These are phyloP conservation scores for Apis florea DNA, from an alignment of 1,140 invertebrate species.

Conservation along the genomic window DNA sequence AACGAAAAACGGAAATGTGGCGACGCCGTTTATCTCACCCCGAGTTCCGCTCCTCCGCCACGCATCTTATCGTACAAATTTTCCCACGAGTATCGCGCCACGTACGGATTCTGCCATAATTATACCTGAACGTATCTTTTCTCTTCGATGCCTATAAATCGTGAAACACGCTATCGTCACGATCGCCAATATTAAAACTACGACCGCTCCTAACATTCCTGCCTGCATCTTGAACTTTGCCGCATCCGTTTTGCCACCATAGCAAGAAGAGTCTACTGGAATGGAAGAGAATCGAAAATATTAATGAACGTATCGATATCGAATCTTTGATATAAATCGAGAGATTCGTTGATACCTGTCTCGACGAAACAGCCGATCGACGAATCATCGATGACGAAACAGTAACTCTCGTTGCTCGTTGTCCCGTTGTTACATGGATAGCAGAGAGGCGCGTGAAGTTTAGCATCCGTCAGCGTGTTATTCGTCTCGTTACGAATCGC, in stretches of 20 bases:
- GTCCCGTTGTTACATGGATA: conserved; percentile 2
- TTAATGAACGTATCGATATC: too few species aligned
- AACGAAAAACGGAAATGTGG: background rate
- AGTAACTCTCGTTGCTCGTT: conserved; percentile 10
- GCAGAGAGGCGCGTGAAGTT: conserved; percentile 14
- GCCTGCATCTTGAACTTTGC: background rate
- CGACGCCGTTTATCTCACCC: conserved; percentile 15
- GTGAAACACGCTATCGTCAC: background rate
- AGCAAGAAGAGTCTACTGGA: conserved; percentile 50
- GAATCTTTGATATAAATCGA: background rate
- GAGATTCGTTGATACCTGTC: conserved; percentile 38
- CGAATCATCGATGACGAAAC: conserved; percentile 18
- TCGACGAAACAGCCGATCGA: conserved; percentile 49
- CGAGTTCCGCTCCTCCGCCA: background rate
- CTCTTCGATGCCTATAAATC: conserved; percentile 15
- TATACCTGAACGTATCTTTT: conserved; percentile 14
- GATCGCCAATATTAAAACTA: background rate
- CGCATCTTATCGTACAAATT: background rate
- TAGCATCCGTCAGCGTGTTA: background rate
- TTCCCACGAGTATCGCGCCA: background rate
- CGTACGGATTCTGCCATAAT: too few species aligned
- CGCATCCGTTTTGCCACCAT: background rate
- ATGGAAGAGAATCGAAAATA: background rate
- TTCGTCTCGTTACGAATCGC: conserved; percentile 34
- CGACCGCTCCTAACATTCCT: background rate